A percentile compares a stretch with the other conserved stretches of the same genome.
Conservation (phyloP, 2,113 vertebrate genomes). For the Heterochromis multidens region DNA sequence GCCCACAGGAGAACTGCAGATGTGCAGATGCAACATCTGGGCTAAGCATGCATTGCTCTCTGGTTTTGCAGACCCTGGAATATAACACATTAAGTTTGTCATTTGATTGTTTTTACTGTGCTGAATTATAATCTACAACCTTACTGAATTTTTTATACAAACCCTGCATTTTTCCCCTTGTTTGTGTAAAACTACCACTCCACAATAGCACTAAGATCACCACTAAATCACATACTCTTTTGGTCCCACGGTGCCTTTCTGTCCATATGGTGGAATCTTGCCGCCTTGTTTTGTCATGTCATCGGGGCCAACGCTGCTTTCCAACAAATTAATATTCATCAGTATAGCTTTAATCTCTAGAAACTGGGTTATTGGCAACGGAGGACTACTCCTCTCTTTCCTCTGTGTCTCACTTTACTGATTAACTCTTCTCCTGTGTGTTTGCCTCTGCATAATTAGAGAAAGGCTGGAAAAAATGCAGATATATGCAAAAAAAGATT, state of each 20-base stretch:
- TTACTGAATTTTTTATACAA: neutral
- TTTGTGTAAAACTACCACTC: neutral
- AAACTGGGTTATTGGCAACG: conserved; percentile 53
- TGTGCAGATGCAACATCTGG: neutral
- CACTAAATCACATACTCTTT: neutral
- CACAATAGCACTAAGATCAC: neutral
- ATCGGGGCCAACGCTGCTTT: conserved; percentile 13
- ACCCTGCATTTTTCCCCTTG: neutral
- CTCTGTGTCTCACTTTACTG: neutral
- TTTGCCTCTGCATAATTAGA: neutral
- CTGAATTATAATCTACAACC: neutral
- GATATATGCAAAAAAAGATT: neutral
- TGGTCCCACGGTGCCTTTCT: neutral
- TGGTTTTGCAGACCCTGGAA: neutral
- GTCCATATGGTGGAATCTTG: conserved; percentile 34
- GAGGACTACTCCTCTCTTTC: neutral
- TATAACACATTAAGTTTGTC: neutral
- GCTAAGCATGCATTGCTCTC: neutral
- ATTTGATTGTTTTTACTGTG: neutral
- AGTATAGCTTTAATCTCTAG: conserved; percentile 38
- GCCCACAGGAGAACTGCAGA: neutral
- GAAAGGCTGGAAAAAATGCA: neutral
- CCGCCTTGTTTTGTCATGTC: conserved; percentile 24
- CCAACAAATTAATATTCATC: conserved; percentile 61
- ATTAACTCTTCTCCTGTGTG: neutral